These are phyloP conservation scores for Magallana ariakensis DNA, from an alignment of 1,140 invertebrate genomes.

Conservation along the genomic window DNA sequence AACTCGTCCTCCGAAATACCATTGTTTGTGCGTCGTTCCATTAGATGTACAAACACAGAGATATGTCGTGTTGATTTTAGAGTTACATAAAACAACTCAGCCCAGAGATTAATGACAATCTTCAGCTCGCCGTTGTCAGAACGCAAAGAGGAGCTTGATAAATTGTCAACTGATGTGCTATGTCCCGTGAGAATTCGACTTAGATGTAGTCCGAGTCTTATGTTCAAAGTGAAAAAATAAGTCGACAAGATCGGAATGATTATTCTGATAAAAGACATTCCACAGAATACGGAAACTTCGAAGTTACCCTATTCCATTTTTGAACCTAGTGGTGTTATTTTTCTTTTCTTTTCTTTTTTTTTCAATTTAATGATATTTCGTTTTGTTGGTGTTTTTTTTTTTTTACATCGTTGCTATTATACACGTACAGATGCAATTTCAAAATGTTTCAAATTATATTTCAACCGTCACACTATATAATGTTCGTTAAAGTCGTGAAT, in stretches of 20 bases:
- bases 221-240: conserved; percentile 35
- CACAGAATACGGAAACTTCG: not conserved
- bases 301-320: not conserved
- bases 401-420: too few relatives aligned
- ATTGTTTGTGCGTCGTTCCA: conserved; percentile 22
- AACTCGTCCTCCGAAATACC: conserved; percentile 23
- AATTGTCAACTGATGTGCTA: conserved; percentile 25
- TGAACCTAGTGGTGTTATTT: too few relatives aligned
- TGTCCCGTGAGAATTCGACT: conserved; percentile 24
- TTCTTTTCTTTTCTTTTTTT: too few relatives aligned
- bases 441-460: too few relatives aligned
- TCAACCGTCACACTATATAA: too few relatives aligned
- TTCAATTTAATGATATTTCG: too few relatives aligned
- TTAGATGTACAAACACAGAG: conserved; percentile 36
- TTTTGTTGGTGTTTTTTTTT: too few relatives aligned
- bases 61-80: conserved; percentile 26
- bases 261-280: conserved; percentile 18
- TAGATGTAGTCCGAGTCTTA: conserved; percentile 8
- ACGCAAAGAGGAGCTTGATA: conserved; percentile 9
- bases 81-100: conserved; percentile 36
- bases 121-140: conserved; percentile 27
- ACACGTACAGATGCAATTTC: too few relatives aligned
- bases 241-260: not conserved
- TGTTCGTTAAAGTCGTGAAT: too few relatives aligned
- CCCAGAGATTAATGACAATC: conserved; percentile 25